A percentile compares a stretch with the other conserved stretches of the same genome.
These are phyloP conservation scores for Benitochromis conjunctus DNA, from an alignment of 2,113 vertebrate genomes.

Conservation along the genomic window DNA sequence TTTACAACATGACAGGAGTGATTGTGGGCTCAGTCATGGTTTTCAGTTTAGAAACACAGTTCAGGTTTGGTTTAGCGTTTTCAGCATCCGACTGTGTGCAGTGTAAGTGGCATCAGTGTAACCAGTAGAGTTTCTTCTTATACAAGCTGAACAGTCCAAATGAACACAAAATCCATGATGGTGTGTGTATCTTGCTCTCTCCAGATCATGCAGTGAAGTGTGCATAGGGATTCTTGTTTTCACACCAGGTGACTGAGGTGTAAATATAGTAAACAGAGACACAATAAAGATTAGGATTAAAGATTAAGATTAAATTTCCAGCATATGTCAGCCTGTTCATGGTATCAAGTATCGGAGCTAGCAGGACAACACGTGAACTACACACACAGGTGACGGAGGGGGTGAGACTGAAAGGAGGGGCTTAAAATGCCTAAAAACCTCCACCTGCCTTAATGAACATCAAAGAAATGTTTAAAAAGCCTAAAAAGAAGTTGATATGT, in stretches of 20 bases:
- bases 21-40: too few relatives aligned
- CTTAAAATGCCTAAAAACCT: background rate
- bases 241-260: background rate
- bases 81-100: background rate
- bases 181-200: background rate
- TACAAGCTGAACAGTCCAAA: background rate
- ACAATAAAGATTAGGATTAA: background rate
- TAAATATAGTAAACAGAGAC: background rate
- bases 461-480: background rate
- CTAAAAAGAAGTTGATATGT: too few relatives aligned
- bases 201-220: background rate
- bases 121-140: background rate
- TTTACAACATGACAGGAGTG: too few relatives aligned
- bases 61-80: background rate
- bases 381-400: background rate
- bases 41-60: background rate
- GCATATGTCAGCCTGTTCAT: background rate
- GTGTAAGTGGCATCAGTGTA: background rate
- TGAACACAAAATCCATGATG: background rate
- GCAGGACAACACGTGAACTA: background rate
- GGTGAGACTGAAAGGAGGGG: too few relatives aligned
- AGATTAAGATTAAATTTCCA: background rate
- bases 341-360: background rate
- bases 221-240: background rate
- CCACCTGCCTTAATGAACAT: background rate